Percentiles rank a stretch among this genome's conserved stretches.
Conservation (phyloP, 2,888 invertebrate genomes). For the Nephrotoma guestfalica region DNA sequence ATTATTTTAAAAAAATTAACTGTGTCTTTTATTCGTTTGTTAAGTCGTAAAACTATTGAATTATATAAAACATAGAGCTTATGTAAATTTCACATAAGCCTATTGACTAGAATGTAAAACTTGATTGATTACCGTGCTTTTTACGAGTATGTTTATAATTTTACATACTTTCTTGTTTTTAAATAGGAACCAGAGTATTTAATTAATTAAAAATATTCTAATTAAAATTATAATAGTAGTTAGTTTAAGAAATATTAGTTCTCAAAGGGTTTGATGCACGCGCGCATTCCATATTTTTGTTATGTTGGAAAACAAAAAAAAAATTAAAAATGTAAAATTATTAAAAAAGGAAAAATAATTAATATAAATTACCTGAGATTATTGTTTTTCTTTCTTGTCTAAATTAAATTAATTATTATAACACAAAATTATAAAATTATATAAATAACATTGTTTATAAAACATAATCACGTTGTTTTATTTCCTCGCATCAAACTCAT, state of each 20-base stretch:
- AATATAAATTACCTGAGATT: neutral
- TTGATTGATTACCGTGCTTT: neutral
- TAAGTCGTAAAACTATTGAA: neutral
- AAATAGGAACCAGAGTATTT: neutral
- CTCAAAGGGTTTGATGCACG: neutral
- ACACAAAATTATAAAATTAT: neutral
- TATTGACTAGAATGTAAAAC: neutral
- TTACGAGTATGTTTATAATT: neutral
- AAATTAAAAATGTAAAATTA: neutral
- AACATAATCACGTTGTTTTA: neutral
- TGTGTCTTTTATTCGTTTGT: neutral
- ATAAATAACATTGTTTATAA: neutral
- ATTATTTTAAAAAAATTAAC: neutral
- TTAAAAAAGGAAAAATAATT: neutral
- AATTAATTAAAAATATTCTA: neutral
- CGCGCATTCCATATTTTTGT: neutral
- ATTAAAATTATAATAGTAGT: neutral
- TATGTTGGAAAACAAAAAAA: neutral
- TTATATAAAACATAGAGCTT: neutral
- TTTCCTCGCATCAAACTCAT: slow-evolving; percentile 4
- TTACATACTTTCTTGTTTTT: neutral
- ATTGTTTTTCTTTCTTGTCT: neutral
- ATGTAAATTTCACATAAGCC: neutral
- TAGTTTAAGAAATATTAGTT: neutral
- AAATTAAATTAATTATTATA: neutral